Conservation (phyloP, 2,113 vertebrate genomes). For the Nannobrachium achirus region DNA sequence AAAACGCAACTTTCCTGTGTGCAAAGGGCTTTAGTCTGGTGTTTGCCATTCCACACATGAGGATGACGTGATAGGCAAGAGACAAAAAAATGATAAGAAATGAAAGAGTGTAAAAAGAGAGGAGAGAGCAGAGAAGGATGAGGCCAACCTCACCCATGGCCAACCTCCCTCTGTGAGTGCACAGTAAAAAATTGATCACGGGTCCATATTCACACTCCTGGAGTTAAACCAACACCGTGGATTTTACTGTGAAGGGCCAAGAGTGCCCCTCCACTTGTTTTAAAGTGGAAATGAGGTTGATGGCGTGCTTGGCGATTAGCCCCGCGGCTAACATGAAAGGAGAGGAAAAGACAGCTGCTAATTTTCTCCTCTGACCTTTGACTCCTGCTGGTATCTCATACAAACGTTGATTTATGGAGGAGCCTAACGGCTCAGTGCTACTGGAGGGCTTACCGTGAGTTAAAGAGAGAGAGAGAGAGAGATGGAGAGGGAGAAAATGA, state of each 20-base stretch:
- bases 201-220: too few species aligned
- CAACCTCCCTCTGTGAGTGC: too few species aligned
- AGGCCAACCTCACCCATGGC: too few species aligned
- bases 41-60: constrained; percentile 55
- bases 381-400: constrained; percentile 75
- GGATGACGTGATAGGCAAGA: constrained; percentile 15
- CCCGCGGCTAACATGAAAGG: constrained; percentile 77
- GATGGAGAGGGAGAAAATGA: constrained; percentile 9
- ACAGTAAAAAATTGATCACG: too few species aligned
- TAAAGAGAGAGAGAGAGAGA: constrained; percentile 25
- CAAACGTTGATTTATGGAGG: constrained; percentile 74
- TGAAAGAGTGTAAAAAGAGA: constrained; percentile 2
- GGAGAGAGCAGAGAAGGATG: too few species aligned
- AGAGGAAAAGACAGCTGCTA: constrained; percentile 75
- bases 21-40: constrained; percentile 30
- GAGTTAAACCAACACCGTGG: too few species aligned
- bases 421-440: constrained; percentile 68
- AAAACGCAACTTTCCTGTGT: too few species aligned
- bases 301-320: constrained; percentile 71
- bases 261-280: constrained; percentile 73
- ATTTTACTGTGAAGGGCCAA: constrained; percentile 23
- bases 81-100: neutral
- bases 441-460: constrained; percentile 58
- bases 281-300: constrained; percentile 80
- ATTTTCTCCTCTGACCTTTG: constrained; percentile 80